Conservation (phyloP, 92 coral and sea anemone species). For the Isaurus tuberculatus region DNA sequence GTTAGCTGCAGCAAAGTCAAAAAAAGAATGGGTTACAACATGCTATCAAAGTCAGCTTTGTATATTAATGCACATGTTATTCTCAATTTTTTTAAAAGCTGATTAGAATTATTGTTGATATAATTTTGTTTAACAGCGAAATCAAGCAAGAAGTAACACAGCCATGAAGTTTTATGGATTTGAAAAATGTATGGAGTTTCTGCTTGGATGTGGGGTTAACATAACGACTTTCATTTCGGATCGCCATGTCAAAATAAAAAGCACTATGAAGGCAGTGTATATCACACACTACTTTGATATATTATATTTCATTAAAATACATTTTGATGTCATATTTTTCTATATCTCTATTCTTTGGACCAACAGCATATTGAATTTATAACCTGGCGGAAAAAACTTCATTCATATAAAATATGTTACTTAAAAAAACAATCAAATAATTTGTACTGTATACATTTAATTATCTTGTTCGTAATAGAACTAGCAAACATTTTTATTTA, state of each 20-base stretch:
- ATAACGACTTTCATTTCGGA: slow-evolving; percentile 34
- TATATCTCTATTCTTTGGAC: not conserved
- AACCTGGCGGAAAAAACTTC: not conserved
- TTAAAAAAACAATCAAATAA: not conserved
- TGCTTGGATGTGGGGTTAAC: slow-evolving; percentile 1
- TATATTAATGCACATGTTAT: not conserved
- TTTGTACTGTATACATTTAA: not conserved
- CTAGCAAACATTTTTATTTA: not conserved
- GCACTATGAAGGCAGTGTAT: slow-evolving; percentile 24
- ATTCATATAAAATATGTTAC: not conserved
- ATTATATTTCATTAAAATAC: slow-evolving; percentile 20
- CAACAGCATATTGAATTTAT: not conserved
- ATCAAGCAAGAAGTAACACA: slow-evolving; percentile 26
- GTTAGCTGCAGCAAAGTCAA: not conserved
- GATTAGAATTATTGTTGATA: not conserved
- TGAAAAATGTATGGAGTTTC: slow-evolving; percentile 29
- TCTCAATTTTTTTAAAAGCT: not conserved
- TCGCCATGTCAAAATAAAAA: slow-evolving; percentile 18
- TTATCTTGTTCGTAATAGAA: not conserved
- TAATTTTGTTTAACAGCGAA: slow-evolving; percentile 8
- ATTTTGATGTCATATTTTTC: slow-evolving; percentile 1
- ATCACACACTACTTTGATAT: slow-evolving; percentile 32
- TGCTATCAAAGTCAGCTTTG: not conserved
- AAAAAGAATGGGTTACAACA: slow-evolving; percentile 1
- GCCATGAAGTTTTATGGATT: slow-evolving; percentile 32